Evolutionary conservation across 2,113 vertebrate genomes (phyloP).

Genomic region (Cochlearius cochlearius): DNA sequence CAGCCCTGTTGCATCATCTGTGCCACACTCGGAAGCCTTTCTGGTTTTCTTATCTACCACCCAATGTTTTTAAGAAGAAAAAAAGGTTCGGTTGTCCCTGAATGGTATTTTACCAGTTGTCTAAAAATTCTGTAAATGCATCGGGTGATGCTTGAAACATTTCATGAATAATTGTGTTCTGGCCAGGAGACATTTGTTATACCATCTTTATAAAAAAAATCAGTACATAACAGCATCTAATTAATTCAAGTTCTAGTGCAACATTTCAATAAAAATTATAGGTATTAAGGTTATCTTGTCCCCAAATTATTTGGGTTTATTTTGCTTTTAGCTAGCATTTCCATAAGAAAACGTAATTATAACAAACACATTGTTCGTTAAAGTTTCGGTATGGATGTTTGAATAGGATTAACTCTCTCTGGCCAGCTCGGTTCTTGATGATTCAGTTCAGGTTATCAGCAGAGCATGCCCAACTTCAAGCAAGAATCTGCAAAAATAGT

Average conservation of each 20-base stretch:
- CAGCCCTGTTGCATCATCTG: background rate
- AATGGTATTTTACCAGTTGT: background rate
- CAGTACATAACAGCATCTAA: background rate
- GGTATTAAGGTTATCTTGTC: background rate
- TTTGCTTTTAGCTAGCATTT: background rate
- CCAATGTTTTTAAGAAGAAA: background rate
- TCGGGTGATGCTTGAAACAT: background rate
- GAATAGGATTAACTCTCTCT: background rate
- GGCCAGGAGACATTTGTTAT: background rate
- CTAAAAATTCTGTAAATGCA: background rate
- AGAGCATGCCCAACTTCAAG: background rate
- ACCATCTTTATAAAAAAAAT: background rate
- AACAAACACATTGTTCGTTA: background rate
- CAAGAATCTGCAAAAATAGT: background rate
- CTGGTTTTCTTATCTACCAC: background rate
- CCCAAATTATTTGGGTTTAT: background rate
- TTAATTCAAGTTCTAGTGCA: background rate
- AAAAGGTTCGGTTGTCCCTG: background rate
- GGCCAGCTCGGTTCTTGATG: background rate
- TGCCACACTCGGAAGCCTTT: background rate
- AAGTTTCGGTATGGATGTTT: background rate
- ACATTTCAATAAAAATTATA: background rate
- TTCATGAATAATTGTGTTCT: background rate
- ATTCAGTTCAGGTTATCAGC: background rate
- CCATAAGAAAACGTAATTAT: background rate